Conservation (phyloP, 2,888 invertebrate species). For the Meghimatium bilineatum region DNA sequence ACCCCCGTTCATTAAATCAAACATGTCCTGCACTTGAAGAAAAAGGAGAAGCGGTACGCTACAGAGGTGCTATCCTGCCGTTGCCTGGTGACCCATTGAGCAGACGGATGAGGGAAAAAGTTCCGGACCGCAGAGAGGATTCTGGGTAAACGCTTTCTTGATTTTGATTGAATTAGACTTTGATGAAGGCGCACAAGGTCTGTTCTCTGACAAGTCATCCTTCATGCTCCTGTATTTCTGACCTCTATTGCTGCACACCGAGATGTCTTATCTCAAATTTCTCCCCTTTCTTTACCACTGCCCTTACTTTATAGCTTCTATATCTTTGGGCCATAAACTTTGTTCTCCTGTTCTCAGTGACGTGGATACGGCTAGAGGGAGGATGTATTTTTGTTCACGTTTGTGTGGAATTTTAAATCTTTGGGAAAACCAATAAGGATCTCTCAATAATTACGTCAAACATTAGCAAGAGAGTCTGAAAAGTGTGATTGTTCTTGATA, state of each 20-base stretch:
- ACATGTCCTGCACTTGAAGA: not conserved
- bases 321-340: not conserved
- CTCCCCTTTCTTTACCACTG: not conserved
- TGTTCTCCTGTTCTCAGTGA: no score
- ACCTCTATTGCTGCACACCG: slow-evolving; percentile 27
- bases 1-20: slow-evolving; percentile 31
- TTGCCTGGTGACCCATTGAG: slow-evolving; percentile 13
- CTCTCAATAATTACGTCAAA: no score
- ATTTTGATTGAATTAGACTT: slow-evolving; percentile 37
- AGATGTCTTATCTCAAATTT: slow-evolving; percentile 8
- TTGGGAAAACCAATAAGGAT: no score
- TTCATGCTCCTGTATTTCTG: slow-evolving; percentile 27
- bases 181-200: slow-evolving; percentile 33
- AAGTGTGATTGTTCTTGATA: no score
- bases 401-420: no score
- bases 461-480: no score
- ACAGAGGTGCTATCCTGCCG: not conserved
- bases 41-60: slow-evolving; percentile 2
- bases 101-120: not conserved
- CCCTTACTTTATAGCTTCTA: not conserved
- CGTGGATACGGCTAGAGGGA: no score
- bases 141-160: slow-evolving; percentile 28
- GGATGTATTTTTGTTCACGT: no score
- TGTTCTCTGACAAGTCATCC: slow-evolving; percentile 37
- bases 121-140: not conserved